Evolutionary conservation across 2,888 invertebrate species (phyloP).

Genomic region (Drosophila atripex): DNA sequence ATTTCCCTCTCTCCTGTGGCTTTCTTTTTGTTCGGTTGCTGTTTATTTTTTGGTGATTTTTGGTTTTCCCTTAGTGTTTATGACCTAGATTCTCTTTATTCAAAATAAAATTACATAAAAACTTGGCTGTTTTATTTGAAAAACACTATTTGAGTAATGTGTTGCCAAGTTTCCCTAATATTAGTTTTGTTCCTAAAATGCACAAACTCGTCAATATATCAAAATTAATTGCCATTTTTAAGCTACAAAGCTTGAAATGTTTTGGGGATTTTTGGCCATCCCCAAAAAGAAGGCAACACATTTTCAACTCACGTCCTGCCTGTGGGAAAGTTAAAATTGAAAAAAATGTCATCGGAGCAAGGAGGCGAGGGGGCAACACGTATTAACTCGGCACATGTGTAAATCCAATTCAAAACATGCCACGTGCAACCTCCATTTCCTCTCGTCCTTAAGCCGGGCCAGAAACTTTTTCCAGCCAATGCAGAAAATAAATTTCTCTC

Average conservation of each 20-base stretch:
- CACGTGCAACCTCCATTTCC: conserved; percentile 51
- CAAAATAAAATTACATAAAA: neutral
- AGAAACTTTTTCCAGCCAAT: conserved; percentile 52
- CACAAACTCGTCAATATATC: conserved; percentile 39
- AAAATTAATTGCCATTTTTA: conserved; percentile 38
- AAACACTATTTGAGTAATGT: conserved; percentile 8
- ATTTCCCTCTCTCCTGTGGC: conserved; percentile 37
- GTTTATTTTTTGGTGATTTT: conserved; percentile 38
- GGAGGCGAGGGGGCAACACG: conserved; percentile 49
- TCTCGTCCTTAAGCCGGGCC: conserved; percentile 10
- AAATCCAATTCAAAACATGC: conserved; percentile 76
- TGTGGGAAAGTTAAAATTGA: conserved; percentile 69
- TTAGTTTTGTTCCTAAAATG: neutral
- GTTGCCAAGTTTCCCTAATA: conserved; percentile 8
- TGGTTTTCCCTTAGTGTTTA: conserved; percentile 14
- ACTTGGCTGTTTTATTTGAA: conserved; percentile 9
- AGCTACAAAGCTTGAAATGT: neutral
- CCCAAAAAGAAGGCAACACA: conserved; percentile 42
- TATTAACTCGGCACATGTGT: conserved; percentile 75
- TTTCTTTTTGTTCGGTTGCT: conserved; percentile 15
- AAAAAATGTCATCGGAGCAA: conserved; percentile 53
- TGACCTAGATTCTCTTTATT: conserved; percentile 17
- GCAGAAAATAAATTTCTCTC: conserved; percentile 50
- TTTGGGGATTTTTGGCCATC: conserved; percentile 3
- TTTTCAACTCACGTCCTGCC: conserved; percentile 40